Evolutionary conservation across 2,797 vertebrate species (phyloP), one percentile per base, ranked within the genome.

Genomic region (Chaunax sp.): DNA sequence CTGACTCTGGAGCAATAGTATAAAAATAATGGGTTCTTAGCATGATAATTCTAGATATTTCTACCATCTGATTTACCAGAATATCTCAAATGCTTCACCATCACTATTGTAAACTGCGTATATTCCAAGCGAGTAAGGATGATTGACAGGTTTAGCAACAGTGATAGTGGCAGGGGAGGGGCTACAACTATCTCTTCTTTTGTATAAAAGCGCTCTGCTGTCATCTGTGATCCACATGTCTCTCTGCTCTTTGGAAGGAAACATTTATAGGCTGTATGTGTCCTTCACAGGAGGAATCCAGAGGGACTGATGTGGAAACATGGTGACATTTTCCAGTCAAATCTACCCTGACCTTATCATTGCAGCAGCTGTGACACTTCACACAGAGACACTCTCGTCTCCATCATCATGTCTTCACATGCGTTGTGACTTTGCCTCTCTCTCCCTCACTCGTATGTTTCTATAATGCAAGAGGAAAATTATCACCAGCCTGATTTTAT

Each of bases 281-380:
- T 64, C 43, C 57, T 2, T 63, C 61, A 9, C 69, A 25, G 28
- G 25, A 18, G 28, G 70, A 28, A 5, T 40, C 61, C 68, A 35
- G 12, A 55, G 30, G 8, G 44, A 19, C n/a, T 0, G 14, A 22
- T 1, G 25, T 20, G 38, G 35, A 67, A 40, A 56, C 54, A 70
- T 1, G 19, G 12, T 78, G 83, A 79, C 81, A 78, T 85, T 81
- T 78, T 40, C 63, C 60, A 28, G 13, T 46, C 22, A 64, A 59
- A 65, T 40, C 49, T 35, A 15, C 72, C 37, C 33, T 77, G 80
- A 84, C 80, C 81, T 84, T 77, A 61, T 82, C 77, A 72, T 35
- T 40, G 57, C 52, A 65, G 55, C 69, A 5, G 53, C 65, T 43
- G 19, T 61, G 59, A 76, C 76, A 72, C 28, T n/a, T 73, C 69